Base-by-base conservation (phyloP, 2,888 invertebrate species). In the Xestia c-nigrum region DNA sequence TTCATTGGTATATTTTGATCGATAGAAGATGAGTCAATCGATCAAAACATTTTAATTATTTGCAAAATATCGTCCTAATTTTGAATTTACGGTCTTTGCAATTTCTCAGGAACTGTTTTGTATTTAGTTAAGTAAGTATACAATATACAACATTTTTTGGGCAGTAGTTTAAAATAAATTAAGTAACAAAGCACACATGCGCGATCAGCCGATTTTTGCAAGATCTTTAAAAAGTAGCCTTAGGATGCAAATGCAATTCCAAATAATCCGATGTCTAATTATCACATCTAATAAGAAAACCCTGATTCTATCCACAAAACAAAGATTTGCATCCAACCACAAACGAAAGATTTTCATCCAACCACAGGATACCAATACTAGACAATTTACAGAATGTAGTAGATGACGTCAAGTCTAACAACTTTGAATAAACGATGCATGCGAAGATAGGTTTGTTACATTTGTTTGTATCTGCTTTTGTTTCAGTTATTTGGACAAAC, bases 401-500 rank as follows among this genome's bases (percentile, higher is more conserved):
- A 21, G 50, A 50, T 50, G 79, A 66, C 59, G 59, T 79, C 59
- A 72, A 52, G n/a, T 55, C 31, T 47, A 57, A 71, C 40, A 55
- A 40, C 46, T 64, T 64, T 64, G 31, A 50, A 57, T 50, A 50
- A 66, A 78, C 19, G 21, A 72, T 61, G 52, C 59, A n/a, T 73
- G 67, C 9, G 40, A 38, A 14, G 12, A 64, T 43, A 14, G 55
- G 31, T 63, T 64, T 52, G 40, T 70, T 74, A 65, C 21, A 70
- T 43, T 64, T 50, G 31, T 61, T 70, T 65, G 63, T 64, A 46
- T 52, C 24, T 66, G 50, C 40, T 65, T 73, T 85, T 83, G 81
- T 96, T 97, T 21, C 92, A 98, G 98, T 21, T 99, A 98, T 93
- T 97, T 99, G 92, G 99, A 99, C 74, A 97, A 98, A 70, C 98